A percentile compares a stretch with the other conserved stretches of the same genome.
phyloP scores from a whole-genome alignment of 1,140 invertebrate species.

The Phocides pigmalion region DNA sequence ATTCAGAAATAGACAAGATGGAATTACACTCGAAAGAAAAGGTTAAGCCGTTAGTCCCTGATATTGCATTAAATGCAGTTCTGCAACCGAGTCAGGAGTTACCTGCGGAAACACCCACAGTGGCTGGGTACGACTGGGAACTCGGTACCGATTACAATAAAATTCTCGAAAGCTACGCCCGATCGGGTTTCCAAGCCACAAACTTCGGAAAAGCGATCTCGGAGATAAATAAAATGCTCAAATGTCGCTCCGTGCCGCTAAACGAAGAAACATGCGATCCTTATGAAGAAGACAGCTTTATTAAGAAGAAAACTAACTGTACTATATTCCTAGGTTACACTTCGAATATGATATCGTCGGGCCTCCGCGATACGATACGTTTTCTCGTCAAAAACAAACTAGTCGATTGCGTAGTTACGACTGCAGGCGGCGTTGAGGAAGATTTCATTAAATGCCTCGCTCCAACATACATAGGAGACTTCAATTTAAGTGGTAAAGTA shows the following conservation, averaged over 20 bases:
- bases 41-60: conserved; percentile 68
- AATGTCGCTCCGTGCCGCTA: conserved; percentile 87
- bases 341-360: conserved; percentile 98
- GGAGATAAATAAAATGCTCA: conserved; percentile 97
- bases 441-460: conserved; percentile 99
- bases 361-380: conserved; percentile 95
- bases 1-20: too few relatives aligned
- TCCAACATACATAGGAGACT: conserved; percentile 96
- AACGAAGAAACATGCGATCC: conserved; percentile 86
- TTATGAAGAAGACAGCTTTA: conserved; percentile 92
- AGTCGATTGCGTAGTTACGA: conserved; percentile 98
- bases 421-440: conserved; percentile 99
- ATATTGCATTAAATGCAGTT: conserved; percentile 86
- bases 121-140: conserved; percentile 96
- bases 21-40: conserved; percentile 41
- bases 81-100: conserved; percentile 86
- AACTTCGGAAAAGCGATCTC: conserved; percentile 95
- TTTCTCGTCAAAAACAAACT: conserved; percentile 94
- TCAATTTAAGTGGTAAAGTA: conserved; percentile 91
- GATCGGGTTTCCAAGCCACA: conserved; percentile 98
- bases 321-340: conserved; percentile 99
- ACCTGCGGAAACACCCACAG: conserved; percentile 85
- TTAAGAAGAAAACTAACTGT: conserved; percentile 91
- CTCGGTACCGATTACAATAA: conserved; percentile 94
- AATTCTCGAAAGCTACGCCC: conserved; percentile 91